Evolutionary conservation across 2,888 invertebrate genomes (phyloP), one percentile per base, ranked within the genome.

Genomic region (Volucella bombylans): DNA sequence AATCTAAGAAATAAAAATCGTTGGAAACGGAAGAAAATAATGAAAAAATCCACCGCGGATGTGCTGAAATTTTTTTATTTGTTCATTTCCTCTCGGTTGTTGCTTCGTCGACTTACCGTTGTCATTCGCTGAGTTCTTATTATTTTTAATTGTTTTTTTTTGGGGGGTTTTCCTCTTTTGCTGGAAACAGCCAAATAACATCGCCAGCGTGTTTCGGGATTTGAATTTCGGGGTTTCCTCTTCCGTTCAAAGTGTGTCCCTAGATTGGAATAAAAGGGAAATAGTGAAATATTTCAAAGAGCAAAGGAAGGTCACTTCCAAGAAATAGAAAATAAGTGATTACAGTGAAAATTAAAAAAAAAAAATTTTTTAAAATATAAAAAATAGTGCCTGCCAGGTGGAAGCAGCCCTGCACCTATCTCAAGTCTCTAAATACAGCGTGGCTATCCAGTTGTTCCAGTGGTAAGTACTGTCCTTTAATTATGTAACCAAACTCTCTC

Each of bases 41-140:
- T 80, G 80, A 73, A 80, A 80, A 68, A 68, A 61, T 74, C 69
- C 69, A 81, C 55, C 15, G 31, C 39, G 68, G 68, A 41, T 52
- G 8, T 57, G 38, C n/a, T 39, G 31, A 55, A 69, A 39, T 23
- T 45, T 62, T 68, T 74, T 74, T 81, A 81, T 81, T 81, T 31
- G 6, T 31, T 81, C 62, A 64, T 62, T 74, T 69, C 74, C 15
- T 80, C 67, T 67, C 67, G 80, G 55, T 64, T 81, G 64, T 69
- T 74, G 68, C 74, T 69, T 81, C 52, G 81, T 59, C 55, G 57
- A 57, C 69, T 69, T 62, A 64, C 69, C 18, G 68, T 81, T 62
- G 64, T 71, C 57, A 76, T 76, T 76, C 80, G 73, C 49, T 80
- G 61, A 80, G 67, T 59, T 59, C 12, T 71, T 76, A 3, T 11